Percentiles rank a stretch among this genome's conserved stretches.
Conservation (phyloP, 1,140 invertebrate species). For the Triops cancriformis region DNA sequence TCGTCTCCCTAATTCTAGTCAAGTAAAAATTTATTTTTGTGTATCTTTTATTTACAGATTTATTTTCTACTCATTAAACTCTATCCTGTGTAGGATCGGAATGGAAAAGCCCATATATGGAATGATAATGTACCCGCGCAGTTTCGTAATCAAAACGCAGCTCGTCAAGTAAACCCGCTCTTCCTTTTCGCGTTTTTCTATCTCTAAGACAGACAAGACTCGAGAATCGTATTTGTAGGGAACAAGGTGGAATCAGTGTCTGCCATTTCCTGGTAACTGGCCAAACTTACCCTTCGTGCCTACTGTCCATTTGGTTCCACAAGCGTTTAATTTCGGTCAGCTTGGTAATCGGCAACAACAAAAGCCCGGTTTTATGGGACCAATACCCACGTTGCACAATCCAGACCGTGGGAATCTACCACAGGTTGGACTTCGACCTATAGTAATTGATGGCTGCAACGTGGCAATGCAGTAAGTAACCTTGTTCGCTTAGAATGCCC, state of each 20-base stretch:
- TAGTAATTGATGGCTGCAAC: constrained; percentile 43
- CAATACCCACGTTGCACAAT: neutral
- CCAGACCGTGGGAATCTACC: neutral
- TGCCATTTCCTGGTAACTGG: neutral
- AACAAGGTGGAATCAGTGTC: too few species aligned
- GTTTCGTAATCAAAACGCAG: too few species aligned
- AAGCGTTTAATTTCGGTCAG: neutral
- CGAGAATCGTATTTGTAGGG: too few species aligned
- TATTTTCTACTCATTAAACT: too few species aligned
- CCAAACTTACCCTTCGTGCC: neutral
- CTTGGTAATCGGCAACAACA: neutral
- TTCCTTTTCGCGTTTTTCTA: too few species aligned
- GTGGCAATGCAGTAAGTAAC: constrained; percentile 40
- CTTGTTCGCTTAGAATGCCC: neutral
- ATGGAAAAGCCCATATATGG: too few species aligned
- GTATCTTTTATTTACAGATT: too few species aligned
- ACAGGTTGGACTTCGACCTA: constrained; percentile 22
- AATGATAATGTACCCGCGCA: too few species aligned
- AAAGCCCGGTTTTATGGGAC: neutral
- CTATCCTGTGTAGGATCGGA: too few species aligned
- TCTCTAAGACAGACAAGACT: too few species aligned
- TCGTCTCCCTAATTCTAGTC: neutral
- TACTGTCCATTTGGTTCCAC: neutral
- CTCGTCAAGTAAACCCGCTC: too few species aligned
- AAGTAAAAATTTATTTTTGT: neutral